A percentile compares a stretch with the other conserved stretches of the same genome.
Evolutionary conservation across 2,113 vertebrate genomes (phyloP).

Genomic region (Trochalopteron elliotii): DNA sequence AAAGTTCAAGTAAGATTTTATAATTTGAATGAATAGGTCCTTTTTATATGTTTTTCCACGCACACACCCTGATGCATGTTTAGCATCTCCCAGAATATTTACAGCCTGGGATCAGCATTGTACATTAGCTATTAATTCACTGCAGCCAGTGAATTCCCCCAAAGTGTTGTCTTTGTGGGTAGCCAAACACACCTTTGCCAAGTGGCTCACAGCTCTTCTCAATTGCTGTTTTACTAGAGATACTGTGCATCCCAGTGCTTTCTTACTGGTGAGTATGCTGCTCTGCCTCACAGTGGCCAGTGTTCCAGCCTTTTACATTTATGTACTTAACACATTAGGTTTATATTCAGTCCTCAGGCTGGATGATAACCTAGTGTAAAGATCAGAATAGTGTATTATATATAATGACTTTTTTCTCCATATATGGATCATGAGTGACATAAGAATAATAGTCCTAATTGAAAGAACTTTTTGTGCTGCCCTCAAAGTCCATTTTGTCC

Average conservation of each 20-base stretch:
- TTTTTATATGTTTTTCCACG: background rate
- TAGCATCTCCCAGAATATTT: background rate
- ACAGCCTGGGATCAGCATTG: background rate
- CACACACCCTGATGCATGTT: accelerated
- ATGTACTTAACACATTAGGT: background rate
- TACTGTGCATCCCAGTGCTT: background rate
- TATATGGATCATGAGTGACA: background rate
- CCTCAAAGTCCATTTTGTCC: background rate
- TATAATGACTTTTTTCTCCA: background rate
- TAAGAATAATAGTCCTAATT: background rate
- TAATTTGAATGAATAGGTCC: background rate
- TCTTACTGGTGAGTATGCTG: background rate
- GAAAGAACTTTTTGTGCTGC: background rate
- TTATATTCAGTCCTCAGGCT: background rate
- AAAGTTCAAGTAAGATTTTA: background rate
- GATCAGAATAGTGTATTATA: background rate
- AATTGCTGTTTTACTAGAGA: background rate
- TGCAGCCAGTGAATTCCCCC: background rate
- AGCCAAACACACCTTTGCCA: background rate
- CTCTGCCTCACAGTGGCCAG: background rate
- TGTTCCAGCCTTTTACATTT: background rate
- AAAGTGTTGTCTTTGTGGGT: background rate
- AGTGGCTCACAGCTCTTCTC: background rate
- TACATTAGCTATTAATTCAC: background rate
- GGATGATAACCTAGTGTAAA: background rate